Evolutionary conservation across 2,888 invertebrate genomes (phyloP).

Genomic region (Esperia sulphurella): DNA sequence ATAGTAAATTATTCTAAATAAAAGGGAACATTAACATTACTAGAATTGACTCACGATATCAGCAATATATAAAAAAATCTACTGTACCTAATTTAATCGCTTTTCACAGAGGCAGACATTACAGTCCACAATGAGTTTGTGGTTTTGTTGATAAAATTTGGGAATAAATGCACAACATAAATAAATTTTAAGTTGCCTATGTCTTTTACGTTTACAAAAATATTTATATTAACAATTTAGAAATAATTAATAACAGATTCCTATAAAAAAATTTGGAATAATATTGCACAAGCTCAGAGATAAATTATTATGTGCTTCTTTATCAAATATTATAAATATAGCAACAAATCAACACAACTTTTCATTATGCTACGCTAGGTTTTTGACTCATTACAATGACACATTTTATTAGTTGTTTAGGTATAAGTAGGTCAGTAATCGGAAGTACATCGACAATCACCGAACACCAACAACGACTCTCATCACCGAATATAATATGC

Average conservation of each 20-base stretch:
- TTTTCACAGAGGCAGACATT: constrained; percentile 64
- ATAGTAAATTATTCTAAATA: constrained; percentile 71
- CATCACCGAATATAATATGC: no score
- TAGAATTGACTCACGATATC: constrained; percentile 77
- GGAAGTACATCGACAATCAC: constrained; percentile 8
- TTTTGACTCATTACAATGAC: constrained; percentile 53
- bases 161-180: constrained; percentile 79
- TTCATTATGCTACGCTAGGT: constrained; percentile 41
- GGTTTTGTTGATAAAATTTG: constrained; percentile 62
- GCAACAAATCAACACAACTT: constrained; percentile 73
- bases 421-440: constrained; percentile 26
- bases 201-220: constrained; percentile 76
- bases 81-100: constrained; percentile 40
- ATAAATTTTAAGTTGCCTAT: constrained; percentile 74
- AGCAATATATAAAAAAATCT: constrained; percentile 67
- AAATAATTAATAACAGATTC: constrained; percentile 70
- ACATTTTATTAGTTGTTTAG: constrained; percentile 28
- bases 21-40: constrained; percentile 72
- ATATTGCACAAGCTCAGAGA: constrained; percentile 76
- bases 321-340: constrained; percentile 65
- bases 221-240: constrained; percentile 74
- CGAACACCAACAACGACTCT: no score
- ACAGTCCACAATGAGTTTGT: constrained; percentile 72
- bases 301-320: constrained; percentile 62
- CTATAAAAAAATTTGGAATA: constrained; percentile 75